Percentiles rank a stretch among this genome's conserved stretches.
Evolutionary conservation across 2,113 vertebrate genomes (phyloP).

Genomic region (Theropithecus gelada): DNA sequence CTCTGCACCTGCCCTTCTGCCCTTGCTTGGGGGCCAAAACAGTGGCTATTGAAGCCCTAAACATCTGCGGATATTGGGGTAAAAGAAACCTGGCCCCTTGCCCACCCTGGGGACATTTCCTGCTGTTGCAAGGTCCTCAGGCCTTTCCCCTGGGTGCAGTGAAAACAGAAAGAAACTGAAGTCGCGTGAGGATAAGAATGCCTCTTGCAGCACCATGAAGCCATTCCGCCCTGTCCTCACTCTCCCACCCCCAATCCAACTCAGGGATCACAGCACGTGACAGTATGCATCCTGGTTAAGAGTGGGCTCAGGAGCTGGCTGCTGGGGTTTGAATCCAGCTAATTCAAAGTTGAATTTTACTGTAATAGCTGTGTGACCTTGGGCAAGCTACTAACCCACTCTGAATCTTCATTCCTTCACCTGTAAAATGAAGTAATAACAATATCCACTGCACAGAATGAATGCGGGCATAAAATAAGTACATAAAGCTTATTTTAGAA

Average conservation of each 20-base stretch:
- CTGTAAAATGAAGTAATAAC: background rate
- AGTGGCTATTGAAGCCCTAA: background rate
- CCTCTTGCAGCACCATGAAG: background rate
- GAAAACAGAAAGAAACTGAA: background rate
- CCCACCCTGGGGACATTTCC: background rate
- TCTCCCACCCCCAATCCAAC: background rate
- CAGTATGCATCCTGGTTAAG: background rate
- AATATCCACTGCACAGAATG: background rate
- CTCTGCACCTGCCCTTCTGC: background rate
- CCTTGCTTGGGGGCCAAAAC: background rate
- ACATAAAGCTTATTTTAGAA: background rate
- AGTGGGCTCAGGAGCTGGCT: rapidly evolving
- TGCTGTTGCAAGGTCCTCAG: rapidly evolving
- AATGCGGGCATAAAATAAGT: background rate
- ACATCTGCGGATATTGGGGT: background rate
- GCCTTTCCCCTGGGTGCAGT: background rate
- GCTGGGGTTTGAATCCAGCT: background rate
- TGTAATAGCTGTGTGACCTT: background rate
- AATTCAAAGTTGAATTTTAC: no score
- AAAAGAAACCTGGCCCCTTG: background rate
- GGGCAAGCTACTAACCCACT: background rate
- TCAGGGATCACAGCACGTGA: background rate
- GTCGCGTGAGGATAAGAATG: background rate
- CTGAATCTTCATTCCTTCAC: background rate
- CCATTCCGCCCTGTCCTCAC: background rate